Evolutionary conservation across 2,888 invertebrate species (phyloP), one percentile per base, ranked within the genome.

Genomic region (Apodemia mormo): DNA sequence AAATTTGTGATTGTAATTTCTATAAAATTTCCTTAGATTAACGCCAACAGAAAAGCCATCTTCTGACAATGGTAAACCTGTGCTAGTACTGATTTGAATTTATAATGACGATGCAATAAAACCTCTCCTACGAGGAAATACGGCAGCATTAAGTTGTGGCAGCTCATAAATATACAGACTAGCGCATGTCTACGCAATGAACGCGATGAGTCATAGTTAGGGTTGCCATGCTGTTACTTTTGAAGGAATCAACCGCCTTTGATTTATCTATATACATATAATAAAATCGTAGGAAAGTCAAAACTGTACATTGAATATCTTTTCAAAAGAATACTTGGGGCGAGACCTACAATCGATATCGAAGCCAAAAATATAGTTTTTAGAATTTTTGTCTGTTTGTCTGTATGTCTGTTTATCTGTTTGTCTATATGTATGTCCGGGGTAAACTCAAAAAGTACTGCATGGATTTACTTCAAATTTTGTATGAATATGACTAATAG

Each of bases 181-280:
- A 33, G 61, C 61, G 61, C 61, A 70, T 61, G 66, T 43, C 68
- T 66, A 56, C 52, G 66, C 61, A 68, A 37, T 52, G 64, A 49
- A 56, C 30, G 45, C 61, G 70, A 71, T 76, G 76, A 77, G 70
- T 74, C 76, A 76, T 72, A 67, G 72, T 58, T 66, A 66, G 70
- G 71, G 72, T 54, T 65, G 65, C 67, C 67, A 49, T 22, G 22
- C 49, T 49, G 49, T 14, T 49, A 12, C 4, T 49, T 14, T 49
- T 49, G 14, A n/a, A 14, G 6, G 9, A 49, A 14, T 1, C 49
- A 14, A 49, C 49, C 14, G 45, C 45, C 45, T 5, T 45, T 4
- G 0, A 12, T 12, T 10, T 22, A 22, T 22, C 22, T 22, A 22
- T 22, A 22, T 22, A 22, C 22, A 22, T 22, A 22, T 22, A 22